phyloP scores from a whole-genome alignment of 2,797 vertebrate species.

The Luscinia megarhynchos region DNA sequence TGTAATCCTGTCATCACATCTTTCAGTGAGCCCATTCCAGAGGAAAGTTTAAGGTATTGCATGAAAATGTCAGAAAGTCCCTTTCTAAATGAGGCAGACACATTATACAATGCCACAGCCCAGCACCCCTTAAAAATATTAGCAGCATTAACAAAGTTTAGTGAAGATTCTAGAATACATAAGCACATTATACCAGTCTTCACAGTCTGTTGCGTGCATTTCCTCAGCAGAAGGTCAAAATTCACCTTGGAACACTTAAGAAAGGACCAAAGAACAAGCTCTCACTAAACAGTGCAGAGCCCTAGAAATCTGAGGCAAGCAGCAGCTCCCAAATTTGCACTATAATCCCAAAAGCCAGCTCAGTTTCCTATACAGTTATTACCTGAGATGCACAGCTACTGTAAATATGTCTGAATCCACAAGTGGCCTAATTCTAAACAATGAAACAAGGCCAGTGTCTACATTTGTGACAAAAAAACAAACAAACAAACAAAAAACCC shows the following conservation, averaged over 20 bases:
- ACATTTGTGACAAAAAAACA: not conserved
- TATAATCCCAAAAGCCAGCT: not conserved
- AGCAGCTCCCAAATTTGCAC: not conserved
- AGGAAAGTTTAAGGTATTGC: not conserved
- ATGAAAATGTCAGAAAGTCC: not conserved
- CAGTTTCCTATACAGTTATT: not conserved
- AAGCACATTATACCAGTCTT: not conserved
- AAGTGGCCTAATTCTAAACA: not conserved
- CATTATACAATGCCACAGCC: not conserved
- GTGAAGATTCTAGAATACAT: accelerated
- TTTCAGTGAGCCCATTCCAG: not conserved
- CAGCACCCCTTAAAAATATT: not conserved
- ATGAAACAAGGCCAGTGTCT: not conserved
- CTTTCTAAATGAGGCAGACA: not conserved
- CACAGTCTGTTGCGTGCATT: not conserved
- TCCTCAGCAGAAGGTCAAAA: not conserved
- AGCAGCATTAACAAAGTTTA: not conserved
- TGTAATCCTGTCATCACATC: no score
- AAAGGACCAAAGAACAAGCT: not conserved
- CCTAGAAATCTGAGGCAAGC: not conserved
- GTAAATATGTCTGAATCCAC: not conserved
- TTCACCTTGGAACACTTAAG: not conserved
- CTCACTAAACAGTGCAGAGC: not conserved
- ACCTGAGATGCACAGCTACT: not conserved
- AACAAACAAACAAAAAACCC: no score